Evolutionary conservation across 1,140 invertebrate species (phyloP).

Genomic region (Camponotus pennsylvanicus): DNA sequence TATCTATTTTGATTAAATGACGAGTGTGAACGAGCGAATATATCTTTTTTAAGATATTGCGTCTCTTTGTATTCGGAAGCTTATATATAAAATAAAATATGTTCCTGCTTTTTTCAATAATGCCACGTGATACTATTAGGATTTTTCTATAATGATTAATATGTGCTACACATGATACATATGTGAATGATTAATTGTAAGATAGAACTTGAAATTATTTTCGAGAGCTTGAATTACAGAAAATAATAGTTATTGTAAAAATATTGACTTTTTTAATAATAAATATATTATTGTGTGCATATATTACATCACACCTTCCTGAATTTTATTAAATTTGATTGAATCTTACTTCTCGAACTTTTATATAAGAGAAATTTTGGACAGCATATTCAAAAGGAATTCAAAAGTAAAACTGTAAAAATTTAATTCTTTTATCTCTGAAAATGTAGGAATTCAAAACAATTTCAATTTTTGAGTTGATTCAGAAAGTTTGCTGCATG

Average conservation of each 20-base stretch:
- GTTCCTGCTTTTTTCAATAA: not conserved
- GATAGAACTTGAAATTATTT: not conserved
- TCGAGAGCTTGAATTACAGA: not conserved
- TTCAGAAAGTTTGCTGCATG: not conserved
- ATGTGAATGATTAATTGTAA: not conserved
- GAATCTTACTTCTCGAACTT: not conserved
- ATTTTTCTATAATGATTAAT: not conserved
- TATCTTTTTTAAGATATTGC: not conserved
- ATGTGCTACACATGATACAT: too few relatives aligned
- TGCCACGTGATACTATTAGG: not conserved
- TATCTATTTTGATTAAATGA: not conserved
- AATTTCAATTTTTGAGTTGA: not conserved
- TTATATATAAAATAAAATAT: not conserved
- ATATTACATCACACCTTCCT: not conserved
- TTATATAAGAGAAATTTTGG: not conserved
- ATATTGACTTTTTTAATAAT: not conserved
- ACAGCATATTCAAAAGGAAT: not conserved
- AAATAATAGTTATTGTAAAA: not conserved
- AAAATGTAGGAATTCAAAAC: not conserved
- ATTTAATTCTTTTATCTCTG: not conserved
- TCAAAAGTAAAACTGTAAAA: not conserved
- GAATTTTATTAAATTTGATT: conserved; percentile 1
- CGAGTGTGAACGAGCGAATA: not conserved
- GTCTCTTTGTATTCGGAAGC: not conserved
- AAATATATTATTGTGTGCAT: not conserved